Evolutionary conservation across 2,888 invertebrate species (phyloP).

Genomic region (Dolichomitus sp.): DNA sequence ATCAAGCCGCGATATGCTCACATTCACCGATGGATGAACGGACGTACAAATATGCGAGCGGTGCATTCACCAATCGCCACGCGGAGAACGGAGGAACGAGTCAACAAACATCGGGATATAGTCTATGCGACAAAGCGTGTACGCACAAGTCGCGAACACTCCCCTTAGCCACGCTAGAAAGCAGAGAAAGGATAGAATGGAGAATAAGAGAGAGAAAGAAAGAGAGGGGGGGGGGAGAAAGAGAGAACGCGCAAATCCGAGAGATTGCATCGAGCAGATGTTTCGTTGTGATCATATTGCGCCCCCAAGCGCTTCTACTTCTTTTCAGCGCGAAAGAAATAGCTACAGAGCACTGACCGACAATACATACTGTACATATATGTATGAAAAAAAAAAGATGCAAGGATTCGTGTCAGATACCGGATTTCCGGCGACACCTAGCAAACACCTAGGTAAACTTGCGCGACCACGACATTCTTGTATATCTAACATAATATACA

Average conservation of each 20-base stretch:
- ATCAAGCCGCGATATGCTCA: constrained; percentile 52
- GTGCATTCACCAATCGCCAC: constrained; percentile 58
- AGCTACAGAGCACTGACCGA: neutral
- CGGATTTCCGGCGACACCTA: constrained; percentile 62
- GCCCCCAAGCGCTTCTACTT: neutral
- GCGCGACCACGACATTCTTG: constrained; percentile 8
- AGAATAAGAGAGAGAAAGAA: constrained; percentile 17
- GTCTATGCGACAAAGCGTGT: constrained; percentile 65
- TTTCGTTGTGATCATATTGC: constrained; percentile 27
- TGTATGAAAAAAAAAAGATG: neutral
- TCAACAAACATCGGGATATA: constrained; percentile 29
- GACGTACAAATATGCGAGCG: neutral
- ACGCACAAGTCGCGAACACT: constrained; percentile 27
- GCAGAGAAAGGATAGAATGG: constrained; percentile 22
- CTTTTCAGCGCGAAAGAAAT: neutral
- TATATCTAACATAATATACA: constrained; percentile 1
- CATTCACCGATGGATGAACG: constrained; percentile 12
- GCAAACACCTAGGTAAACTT: constrained; percentile 31
- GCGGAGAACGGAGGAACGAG: constrained; percentile 51
- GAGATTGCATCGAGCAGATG: constrained; percentile 66
- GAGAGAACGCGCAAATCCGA: constrained; percentile 61
- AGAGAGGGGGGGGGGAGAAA: constrained; percentile 49
- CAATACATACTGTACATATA: neutral
- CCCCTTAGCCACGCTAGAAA: constrained; percentile 20
- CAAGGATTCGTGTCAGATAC: constrained; percentile 11